Conservation (phyloP, 2,888 invertebrate species). For the Odontocolon sp. region DNA sequence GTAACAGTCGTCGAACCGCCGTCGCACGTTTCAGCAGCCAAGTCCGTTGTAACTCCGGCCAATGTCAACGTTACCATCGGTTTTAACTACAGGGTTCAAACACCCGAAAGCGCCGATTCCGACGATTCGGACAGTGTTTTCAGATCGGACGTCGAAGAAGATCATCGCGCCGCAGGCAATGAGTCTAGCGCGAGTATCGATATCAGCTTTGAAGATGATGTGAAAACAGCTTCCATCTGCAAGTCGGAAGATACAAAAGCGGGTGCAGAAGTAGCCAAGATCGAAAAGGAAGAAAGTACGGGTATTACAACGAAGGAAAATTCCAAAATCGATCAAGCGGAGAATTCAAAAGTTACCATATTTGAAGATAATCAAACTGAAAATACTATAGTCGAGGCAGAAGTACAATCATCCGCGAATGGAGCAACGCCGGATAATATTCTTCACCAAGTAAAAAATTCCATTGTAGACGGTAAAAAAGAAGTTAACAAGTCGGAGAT, state of each 20-base stretch:
- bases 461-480: not conserved
- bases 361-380: slow-evolving; percentile 39
- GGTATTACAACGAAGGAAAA: not conserved
- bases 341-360: slow-evolving; percentile 25
- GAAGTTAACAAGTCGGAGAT: not conserved
- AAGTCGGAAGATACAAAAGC: not conserved
- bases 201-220: slow-evolving; percentile 18
- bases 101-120: slow-evolving; percentile 61
- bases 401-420: not conserved
- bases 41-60: slow-evolving; percentile 80
- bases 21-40: slow-evolving; percentile 67
- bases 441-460: not conserved
- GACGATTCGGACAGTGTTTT: slow-evolving; percentile 66
- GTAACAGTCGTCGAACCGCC: slow-evolving; percentile 77
- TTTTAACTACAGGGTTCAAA: slow-evolving; percentile 66
- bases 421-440: not conserved
- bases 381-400: not conserved
- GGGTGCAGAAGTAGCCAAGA: not conserved
- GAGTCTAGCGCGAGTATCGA: slow-evolving; percentile 42
- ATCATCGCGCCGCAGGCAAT: slow-evolving; percentile 24
- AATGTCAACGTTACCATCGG: slow-evolving; percentile 67
- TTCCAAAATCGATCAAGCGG: not conserved
- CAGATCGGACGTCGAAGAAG: slow-evolving; percentile 55
- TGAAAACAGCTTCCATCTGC: not conserved
- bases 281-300: not conserved